These are phyloP conservation scores for Esox niger DNA, from an alignment of 2,113 vertebrate species.

Conservation along the genomic window DNA sequence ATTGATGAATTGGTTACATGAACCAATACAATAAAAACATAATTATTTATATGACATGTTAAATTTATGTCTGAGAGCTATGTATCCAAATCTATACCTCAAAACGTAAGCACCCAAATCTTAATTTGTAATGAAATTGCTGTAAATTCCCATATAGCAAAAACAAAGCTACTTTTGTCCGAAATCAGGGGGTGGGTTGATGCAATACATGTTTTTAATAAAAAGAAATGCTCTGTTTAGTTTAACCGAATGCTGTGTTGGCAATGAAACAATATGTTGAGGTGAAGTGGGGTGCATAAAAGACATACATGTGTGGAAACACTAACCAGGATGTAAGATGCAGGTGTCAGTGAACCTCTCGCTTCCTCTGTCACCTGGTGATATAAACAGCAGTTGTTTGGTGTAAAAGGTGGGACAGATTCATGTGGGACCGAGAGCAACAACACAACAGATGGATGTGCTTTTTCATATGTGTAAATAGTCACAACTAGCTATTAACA, in stretches of 20 bases:
- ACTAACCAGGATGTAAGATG: constrained; percentile 63
- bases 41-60: too few relatives aligned
- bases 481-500: constrained; percentile 79
- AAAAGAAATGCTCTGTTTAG: constrained; percentile 35
- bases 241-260: constrained; percentile 42
- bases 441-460: constrained; percentile 81
- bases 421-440: constrained; percentile 70
- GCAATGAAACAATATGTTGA: constrained; percentile 40
- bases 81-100: too few relatives aligned
- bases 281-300: constrained; percentile 46
- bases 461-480: constrained; percentile 76
- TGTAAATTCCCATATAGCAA: too few relatives aligned
- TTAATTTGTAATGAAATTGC: too few relatives aligned
- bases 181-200: too few relatives aligned
- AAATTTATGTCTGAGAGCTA: too few relatives aligned
- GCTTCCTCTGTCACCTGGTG: constrained; percentile 77
- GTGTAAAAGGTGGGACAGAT: constrained; percentile 77
- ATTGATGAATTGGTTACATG: constrained; percentile 70
- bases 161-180: too few relatives aligned
- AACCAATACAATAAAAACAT: too few relatives aligned
- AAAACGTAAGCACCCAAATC: too few relatives aligned
- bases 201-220: too few relatives aligned
- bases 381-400: constrained; percentile 80
- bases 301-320: constrained; percentile 57
- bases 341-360: constrained; percentile 71